A percentile compares a stretch with the other conserved stretches of the same genome.
Conservation (phyloP, 2,113 vertebrate genomes). For the Anthoscopus minutus region DNA sequence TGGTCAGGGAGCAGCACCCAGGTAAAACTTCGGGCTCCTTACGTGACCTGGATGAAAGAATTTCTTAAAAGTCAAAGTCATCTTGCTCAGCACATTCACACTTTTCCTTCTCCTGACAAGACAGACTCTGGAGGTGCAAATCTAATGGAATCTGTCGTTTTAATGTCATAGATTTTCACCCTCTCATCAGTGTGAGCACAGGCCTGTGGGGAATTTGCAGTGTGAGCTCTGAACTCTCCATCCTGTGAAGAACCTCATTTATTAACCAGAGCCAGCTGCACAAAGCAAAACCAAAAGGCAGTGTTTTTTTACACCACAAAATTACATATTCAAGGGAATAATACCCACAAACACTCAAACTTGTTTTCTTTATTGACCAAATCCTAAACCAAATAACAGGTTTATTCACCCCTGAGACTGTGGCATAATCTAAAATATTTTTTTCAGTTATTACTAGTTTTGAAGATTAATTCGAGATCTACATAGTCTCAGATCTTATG, state of each 20-base stretch:
- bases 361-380: neutral
- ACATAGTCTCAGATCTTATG: neutral
- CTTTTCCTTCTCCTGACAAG: constrained; percentile 46
- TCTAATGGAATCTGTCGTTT: constrained; percentile 61
- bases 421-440: neutral
- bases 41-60: constrained; percentile 24
- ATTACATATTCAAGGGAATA: neutral
- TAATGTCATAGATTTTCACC: constrained; percentile 40
- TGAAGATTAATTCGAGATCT: neutral
- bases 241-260: neutral
- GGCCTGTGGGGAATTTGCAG: neutral
- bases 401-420: neutral
- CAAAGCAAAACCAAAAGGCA: neutral
- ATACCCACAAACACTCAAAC: neutral
- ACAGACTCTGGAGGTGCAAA: constrained; percentile 62
- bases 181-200: neutral
- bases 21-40: constrained; percentile 53
- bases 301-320: neutral
- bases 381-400: neutral
- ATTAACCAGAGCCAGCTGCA: neutral
- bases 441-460: neutral
- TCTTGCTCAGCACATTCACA: constrained; percentile 66
- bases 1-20: neutral
- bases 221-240: neutral
- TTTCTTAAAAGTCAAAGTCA: constrained; percentile 54